Evolutionary conservation across 2,113 vertebrate genomes (phyloP), one percentile per base, ranked within the genome.

Genomic region (Dicrurus megarhynchus): DNA sequence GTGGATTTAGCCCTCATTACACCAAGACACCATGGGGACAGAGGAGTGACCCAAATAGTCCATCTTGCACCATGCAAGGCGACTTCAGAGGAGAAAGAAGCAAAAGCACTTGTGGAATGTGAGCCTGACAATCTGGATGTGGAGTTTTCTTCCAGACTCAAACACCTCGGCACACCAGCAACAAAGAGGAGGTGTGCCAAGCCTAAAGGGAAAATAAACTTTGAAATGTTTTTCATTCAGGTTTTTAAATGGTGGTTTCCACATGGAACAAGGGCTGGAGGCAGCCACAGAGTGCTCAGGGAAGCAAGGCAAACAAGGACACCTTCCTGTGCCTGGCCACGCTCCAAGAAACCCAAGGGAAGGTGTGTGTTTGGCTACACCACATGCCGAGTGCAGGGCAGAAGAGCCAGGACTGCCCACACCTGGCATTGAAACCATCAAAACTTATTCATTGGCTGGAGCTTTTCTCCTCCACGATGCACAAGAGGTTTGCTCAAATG

Each of bases 311-410:
- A 92, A 76, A 71, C 30, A 35, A 67, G 69, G 76, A 77, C 83
- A 70, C n/a, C 16, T 13, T 28, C 64, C 55, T 16, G 1, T 37
- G 47, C 52, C 88, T 6, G 0, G 70, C 92, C n/a, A 2, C 0
- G 0, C 65, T 80, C 55, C 3, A 5, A 77, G 47, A 16, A 44
- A 73, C 60, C 10, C 63, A 60, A 42, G 57, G 63, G 49, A 84
- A 81, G 70, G 53, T 2, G 6, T 4, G 39, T 0, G 2, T 67
- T 78, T 71, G 84, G 63, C 55, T 68, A 55, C 64, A 26, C 2
- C 28, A 63, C 30, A 65, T 0, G 4, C n/a, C 0, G 0, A 86
- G 22, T 2, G 1, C 39, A 46, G 35, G 47, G 35, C 30, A 70
- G 27, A 77, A 4, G 4, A 84, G 65, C 32, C 37, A 9, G 3